Evolutionary conservation across 2,888 invertebrate genomes (phyloP), one percentile per base, ranked within the genome.

Genomic region (Euclidia mi): DNA sequence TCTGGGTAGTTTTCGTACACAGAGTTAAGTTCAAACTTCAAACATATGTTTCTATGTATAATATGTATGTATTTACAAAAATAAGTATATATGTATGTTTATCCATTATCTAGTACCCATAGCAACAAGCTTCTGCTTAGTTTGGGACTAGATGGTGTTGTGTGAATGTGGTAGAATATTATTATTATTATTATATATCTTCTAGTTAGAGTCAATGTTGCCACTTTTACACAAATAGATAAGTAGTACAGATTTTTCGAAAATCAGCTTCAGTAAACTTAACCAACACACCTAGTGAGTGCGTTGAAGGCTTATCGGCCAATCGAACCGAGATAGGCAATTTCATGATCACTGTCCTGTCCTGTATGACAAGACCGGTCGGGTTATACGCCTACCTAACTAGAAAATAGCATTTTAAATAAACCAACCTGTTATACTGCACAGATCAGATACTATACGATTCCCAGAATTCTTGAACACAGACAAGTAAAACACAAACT

Each of bases 361-460:
- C n/a, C 43, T 32, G 11, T 44, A 40, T 50, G 58, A 68, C 53
- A 25, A 53, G 49, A 48, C 58, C 55, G 55, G 47, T 49, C 44
- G 40, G 7, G 28, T 45, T 12, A 45, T 52, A 52, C 40, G 9
- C 46, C 48, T 48, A 57, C 35, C 31, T 17, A 42, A 17, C 31
- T 55, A 50, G 53, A 50, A 58, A 58, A 46, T 56, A 67, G 37
- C 35, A 41, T 60, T 51, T 38, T 59, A 66, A n/a, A 59, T 32
- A 38, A 61, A 81, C 82, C 52, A 68, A 82, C 82, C 81, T 82
- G 74, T 56, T 78, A 61, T 38, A 37, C 32, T 47, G 42, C 56
- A 58, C 40, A 43, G 56, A 61, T 28, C n/a, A n/a, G n/a, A n/a
- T n/a, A n/a, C n/a, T 48, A 41, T n/a, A 37, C 37, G 56, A 65